Percentiles rank a stretch among this genome's conserved stretches.
phyloP scores from a whole-genome alignment of 2,888 invertebrate genomes.

The Napeogenes sylphis region DNA sequence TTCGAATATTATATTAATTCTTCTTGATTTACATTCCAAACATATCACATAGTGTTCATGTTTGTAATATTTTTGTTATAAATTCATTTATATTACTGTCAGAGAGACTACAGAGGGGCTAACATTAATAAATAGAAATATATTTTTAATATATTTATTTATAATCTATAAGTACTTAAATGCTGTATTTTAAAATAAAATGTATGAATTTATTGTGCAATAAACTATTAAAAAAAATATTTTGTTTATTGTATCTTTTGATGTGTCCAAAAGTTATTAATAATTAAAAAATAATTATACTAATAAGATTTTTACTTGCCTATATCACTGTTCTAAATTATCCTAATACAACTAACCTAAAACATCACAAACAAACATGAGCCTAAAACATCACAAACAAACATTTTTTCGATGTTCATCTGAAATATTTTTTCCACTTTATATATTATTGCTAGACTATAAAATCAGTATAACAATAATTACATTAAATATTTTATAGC shows the following conservation, averaged over 20 bases:
- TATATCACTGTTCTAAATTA: too few relatives aligned
- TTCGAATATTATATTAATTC: neutral
- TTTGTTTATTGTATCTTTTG: neutral
- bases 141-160: constrained; percentile 15
- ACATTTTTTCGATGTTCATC: too few relatives aligned
- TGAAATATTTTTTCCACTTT: too few relatives aligned
- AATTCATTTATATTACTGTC: neutral
- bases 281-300: too few relatives aligned
- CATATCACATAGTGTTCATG: neutral
- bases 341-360: too few relatives aligned
- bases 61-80: constrained; percentile 4
- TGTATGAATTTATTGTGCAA: constrained; percentile 15
- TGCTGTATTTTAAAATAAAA: constrained; percentile 17
- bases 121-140: constrained; percentile 2
- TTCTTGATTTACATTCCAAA: neutral
- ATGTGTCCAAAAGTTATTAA: neutral
- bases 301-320: too few relatives aligned
- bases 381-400: too few relatives aligned
- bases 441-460: too few relatives aligned
- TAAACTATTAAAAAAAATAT: constrained; percentile 15
- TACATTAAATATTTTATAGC: too few relatives aligned
- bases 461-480: too few relatives aligned
- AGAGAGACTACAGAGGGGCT: neutral
- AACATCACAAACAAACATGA: too few relatives aligned
- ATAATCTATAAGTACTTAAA: constrained; percentile 17